phyloP scores from a whole-genome alignment of 2,797 vertebrate genomes.

The Sebastes jordani region DNA sequence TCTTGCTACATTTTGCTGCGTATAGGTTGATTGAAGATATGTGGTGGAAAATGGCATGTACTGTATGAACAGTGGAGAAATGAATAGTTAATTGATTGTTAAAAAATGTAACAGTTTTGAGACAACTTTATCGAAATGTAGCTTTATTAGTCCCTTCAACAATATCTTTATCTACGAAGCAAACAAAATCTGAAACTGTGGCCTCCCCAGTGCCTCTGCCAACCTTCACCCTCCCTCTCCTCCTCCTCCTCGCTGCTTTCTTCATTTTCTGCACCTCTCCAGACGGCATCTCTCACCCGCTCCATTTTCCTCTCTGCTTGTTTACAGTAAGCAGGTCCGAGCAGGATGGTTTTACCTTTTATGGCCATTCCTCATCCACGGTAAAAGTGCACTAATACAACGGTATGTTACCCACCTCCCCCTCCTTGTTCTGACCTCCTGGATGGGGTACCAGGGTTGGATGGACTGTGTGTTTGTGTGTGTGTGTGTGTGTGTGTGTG shows the following conservation, averaged over 20 bases:
- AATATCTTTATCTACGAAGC: not conserved
- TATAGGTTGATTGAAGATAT: not conserved
- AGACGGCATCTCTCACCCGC: slow-evolving; percentile 69
- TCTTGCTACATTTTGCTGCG: not conserved
- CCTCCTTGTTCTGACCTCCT: slow-evolving; percentile 68
- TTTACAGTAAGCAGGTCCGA: slow-evolving; percentile 90
- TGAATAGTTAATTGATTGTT: not conserved
- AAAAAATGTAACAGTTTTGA: not conserved
- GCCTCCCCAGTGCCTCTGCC: slow-evolving; percentile 16
- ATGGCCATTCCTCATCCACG: slow-evolving; percentile 89
- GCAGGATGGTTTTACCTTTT: slow-evolving; percentile 87
- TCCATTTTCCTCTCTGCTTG: slow-evolving; percentile 77
- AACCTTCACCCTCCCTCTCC: not conserved
- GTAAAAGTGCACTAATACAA: slow-evolving; percentile 85
- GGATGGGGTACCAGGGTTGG: slow-evolving; percentile 60
- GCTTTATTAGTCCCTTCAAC: not conserved
- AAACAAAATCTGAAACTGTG: not conserved
- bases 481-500: slow-evolving; percentile 23
- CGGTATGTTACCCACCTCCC: slow-evolving; percentile 58
- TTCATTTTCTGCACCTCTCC: slow-evolving; percentile 66
- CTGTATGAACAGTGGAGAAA: not conserved
- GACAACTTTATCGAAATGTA: not conserved
- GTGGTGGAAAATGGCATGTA: not conserved
- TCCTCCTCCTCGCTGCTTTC: slow-evolving; percentile 19
- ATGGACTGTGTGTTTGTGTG: slow-evolving; percentile 35